A percentile compares a stretch with the other conserved stretches of the same genome.
phyloP scores from a whole-genome alignment of 30 jellyfish, hydroid and myxozoan genomes.

The Turritopsis rubra region DNA sequence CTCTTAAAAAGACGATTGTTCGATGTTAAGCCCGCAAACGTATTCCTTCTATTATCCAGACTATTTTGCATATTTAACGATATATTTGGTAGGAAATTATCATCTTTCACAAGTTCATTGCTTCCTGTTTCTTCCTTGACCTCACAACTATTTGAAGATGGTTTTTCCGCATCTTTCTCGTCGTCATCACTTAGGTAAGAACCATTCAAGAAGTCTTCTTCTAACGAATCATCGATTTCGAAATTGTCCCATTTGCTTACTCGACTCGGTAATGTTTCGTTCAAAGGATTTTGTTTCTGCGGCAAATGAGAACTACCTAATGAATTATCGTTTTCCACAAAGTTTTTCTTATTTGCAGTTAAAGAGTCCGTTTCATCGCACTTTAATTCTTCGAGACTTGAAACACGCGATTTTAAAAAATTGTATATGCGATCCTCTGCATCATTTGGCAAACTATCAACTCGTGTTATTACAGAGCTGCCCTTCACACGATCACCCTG shows the following conservation, averaged over 20 bases:
- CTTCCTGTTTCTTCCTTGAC: background rate
- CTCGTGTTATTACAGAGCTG: background rate
- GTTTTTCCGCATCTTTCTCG: background rate
- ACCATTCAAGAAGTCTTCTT: constrained; percentile 9
- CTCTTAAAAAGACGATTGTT: background rate
- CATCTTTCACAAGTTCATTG: background rate
- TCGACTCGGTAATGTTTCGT: background rate
- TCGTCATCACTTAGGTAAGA: constrained; percentile 12
- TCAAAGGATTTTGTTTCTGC: background rate
- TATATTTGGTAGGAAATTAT: background rate
- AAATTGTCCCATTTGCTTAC: constrained; percentile 5
- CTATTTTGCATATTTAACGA: background rate
- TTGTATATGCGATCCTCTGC: constrained; percentile 25
- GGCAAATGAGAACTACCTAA: background rate
- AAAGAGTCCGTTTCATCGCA: background rate
- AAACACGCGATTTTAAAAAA: constrained; percentile 24
- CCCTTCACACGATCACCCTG: background rate
- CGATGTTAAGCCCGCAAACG: background rate
- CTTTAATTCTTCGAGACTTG: background rate
- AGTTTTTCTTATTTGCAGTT: background rate
- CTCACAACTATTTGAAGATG: background rate
- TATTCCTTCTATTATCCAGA: background rate
- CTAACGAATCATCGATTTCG: constrained; percentile 5
- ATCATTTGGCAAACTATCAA: constrained; percentile 19
- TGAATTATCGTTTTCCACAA: background rate